A percentile compares a stretch with the other conserved stretches of the same genome.
Evolutionary conservation across 2,113 vertebrate species (phyloP).

Genomic region (Trochalopteron elliotii): DNA sequence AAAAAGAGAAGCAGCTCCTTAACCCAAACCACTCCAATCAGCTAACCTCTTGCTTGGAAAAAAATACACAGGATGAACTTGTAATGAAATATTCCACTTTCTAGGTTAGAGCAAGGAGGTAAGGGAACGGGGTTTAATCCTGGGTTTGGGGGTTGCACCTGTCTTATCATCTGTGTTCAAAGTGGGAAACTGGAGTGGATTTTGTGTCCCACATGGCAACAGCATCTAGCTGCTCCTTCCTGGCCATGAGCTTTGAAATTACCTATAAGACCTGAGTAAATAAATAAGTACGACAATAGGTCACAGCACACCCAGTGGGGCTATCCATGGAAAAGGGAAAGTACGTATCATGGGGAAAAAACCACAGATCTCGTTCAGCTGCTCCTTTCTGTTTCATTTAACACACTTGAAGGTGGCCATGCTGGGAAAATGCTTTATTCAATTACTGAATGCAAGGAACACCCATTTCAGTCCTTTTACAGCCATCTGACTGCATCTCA

Average conservation of each 20-base stretch:
- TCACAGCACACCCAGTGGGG: background rate
- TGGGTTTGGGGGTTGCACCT: background rate
- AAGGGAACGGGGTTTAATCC: background rate
- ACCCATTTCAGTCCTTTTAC: background rate
- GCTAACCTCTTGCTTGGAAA: background rate
- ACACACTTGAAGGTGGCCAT: background rate
- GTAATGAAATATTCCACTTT: background rate
- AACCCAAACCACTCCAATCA: background rate
- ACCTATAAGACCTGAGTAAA: conserved; percentile 36
- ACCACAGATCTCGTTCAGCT: conserved; percentile 48
- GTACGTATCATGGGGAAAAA: background rate
- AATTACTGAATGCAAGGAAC: background rate
- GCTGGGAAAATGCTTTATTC: background rate
- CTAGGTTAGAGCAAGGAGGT: background rate
- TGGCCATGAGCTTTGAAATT: conserved; percentile 13
- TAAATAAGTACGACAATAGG: conserved; percentile 50
- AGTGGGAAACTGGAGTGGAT: background rate
- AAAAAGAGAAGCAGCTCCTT: background rate
- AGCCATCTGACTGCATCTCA: background rate
- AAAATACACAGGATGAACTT: background rate
- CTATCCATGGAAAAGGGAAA: conserved; percentile 44
- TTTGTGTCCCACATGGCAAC: background rate
- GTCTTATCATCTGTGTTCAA: background rate
- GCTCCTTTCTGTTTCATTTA: conserved; percentile 59
- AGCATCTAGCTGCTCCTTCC: conserved; percentile 18